Percentiles rank a stretch among this genome's conserved stretches.
Evolutionary conservation across 2,888 invertebrate genomes (phyloP).

Genomic region (Ichneumon xanthorius): DNA sequence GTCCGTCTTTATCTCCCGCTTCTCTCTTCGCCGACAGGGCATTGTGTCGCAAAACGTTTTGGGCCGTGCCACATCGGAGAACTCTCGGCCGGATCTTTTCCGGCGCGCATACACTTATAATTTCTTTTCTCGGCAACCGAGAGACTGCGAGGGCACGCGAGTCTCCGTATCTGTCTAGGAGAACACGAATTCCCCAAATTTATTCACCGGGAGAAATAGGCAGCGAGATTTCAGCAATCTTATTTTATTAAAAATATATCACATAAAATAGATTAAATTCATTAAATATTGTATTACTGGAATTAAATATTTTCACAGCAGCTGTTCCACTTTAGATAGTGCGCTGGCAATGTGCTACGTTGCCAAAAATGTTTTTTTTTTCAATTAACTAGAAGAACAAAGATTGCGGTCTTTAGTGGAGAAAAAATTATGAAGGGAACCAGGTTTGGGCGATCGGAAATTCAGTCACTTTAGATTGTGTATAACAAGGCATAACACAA

Average conservation of each 20-base stretch:
- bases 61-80: conserved; percentile 41
- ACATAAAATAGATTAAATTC: too few species aligned
- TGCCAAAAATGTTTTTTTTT: too few species aligned
- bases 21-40: conserved; percentile 61
- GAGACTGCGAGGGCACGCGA: conserved; percentile 32
- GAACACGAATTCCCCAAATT: conserved; percentile 47
- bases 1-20: conserved; percentile 33
- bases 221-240: neutral
- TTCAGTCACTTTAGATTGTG: too few species aligned
- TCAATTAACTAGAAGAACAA: too few species aligned
- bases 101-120: conserved; percentile 37
- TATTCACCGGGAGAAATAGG: neutral
- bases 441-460: too few species aligned
- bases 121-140: conserved; percentile 33
- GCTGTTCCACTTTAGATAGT: too few species aligned
- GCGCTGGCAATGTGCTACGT: too few species aligned
- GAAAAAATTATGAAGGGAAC: too few species aligned
- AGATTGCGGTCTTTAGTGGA: too few species aligned
- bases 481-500: too few species aligned
- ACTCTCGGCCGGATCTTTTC: conserved; percentile 57
- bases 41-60: conserved; percentile 66
- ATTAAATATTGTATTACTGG: too few species aligned
- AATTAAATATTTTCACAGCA: too few species aligned
- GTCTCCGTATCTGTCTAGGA: conserved; percentile 30
- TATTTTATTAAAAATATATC: neutral